phyloP scores from a whole-genome alignment of 2,888 invertebrate species.

The Schrankia costaestrigalis region DNA sequence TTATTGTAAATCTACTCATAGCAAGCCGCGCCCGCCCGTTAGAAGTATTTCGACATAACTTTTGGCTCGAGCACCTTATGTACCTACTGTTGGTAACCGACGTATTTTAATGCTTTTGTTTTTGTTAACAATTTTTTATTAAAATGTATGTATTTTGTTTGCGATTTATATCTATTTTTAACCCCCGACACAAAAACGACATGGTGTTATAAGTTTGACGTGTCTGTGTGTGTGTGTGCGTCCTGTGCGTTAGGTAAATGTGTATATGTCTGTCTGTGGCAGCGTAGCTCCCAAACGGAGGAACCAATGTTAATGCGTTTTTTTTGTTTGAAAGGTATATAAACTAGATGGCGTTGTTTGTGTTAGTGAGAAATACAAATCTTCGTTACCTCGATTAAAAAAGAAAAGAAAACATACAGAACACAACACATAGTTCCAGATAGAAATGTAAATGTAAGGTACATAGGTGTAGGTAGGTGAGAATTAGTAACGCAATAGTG shows the following conservation, averaged over 20 bases:
- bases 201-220: background rate
- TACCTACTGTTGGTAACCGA: slow-evolving; percentile 36
- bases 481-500: no score
- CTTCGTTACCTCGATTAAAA: no score
- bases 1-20: slow-evolving; percentile 81
- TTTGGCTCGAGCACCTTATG: slow-evolving; percentile 59
- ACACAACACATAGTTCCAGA: slow-evolving; percentile 9
- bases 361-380: no score
- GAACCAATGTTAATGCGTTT: no score
- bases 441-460: slow-evolving; percentile 20
- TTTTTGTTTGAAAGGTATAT: no score
- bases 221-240: no score
- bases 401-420: slow-evolving; percentile 3
- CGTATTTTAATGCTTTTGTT: slow-evolving; percentile 34
- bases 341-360: no score
- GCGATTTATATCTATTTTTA: background rate
- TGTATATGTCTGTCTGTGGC: no score
- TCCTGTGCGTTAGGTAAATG: no score
- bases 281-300: no score
- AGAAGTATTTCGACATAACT: slow-evolving; percentile 78
- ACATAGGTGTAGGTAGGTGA: slow-evolving; percentile 22
- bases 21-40: slow-evolving; percentile 55
- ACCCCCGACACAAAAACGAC: background rate
- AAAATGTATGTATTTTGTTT: slow-evolving; percentile 8
- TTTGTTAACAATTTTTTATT: slow-evolving; percentile 15